Conservation (phyloP, 2,797 vertebrate genomes). For the Allobates femoralis region DNA sequence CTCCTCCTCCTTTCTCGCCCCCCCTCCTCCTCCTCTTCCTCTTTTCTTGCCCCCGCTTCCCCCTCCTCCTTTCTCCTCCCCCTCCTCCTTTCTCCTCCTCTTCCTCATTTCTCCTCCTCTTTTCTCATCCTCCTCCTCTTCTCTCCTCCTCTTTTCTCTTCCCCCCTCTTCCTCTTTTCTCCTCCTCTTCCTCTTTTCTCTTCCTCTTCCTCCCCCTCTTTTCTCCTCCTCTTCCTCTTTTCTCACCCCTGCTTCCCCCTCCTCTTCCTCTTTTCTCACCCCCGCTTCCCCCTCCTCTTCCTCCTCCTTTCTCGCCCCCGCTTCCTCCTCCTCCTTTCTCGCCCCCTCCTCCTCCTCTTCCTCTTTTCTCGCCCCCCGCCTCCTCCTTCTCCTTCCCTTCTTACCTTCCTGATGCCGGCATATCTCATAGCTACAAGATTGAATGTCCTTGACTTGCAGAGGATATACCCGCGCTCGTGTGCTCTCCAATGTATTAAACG, state of each 20-base stretch:
- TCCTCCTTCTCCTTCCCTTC: neutral
- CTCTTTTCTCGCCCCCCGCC: neutral
- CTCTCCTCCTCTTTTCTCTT: neutral
- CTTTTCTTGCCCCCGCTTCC: too few species aligned
- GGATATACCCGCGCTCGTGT: too few species aligned
- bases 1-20: neutral
- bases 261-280: neutral
- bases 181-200: neutral
- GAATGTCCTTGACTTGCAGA: too few species aligned
- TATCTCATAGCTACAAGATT: too few species aligned
- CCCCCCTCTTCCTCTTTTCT: neutral
- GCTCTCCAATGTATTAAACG: too few species aligned
- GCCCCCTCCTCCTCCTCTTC: neutral
- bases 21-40: constrained; percentile 38
- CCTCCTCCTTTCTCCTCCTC: constrained; percentile 1
- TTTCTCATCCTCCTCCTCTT: too few species aligned
- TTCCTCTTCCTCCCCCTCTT: neutral
- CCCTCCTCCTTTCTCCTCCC: neutral
- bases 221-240: neutral
- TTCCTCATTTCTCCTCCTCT: constrained; percentile 44
- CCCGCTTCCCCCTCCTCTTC: neutral
- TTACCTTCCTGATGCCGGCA: too few species aligned
- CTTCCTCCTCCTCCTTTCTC: neutral
- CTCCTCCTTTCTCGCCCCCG: too few species aligned
- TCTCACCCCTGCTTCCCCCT: neutral